These are phyloP conservation scores for Smutsia temminckii DNA, from an alignment of 2,797 vertebrate genomes.

Conservation along the genomic window DNA sequence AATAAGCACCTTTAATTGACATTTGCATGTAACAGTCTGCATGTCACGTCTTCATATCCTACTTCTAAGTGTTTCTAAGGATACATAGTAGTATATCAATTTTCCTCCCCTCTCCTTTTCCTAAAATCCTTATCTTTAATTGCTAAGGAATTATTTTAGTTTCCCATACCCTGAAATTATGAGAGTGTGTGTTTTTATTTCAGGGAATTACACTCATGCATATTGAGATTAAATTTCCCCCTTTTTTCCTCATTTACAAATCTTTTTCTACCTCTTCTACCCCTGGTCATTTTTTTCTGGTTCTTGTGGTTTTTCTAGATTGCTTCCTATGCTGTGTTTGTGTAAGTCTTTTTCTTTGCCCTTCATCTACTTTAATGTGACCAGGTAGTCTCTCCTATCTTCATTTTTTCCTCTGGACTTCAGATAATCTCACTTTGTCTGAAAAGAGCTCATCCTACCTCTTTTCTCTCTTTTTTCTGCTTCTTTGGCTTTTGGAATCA, in stretches of 20 bases:
- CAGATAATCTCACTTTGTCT: neutral
- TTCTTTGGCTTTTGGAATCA: slow-evolving; percentile 20
- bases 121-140: neutral
- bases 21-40: neutral
- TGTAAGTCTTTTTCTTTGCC: neutral
- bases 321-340: neutral
- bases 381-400: neutral
- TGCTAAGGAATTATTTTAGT: neutral
- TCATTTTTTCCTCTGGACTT: neutral
- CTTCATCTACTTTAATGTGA: neutral
- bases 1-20: neutral
- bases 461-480: neutral
- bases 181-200: neutral
- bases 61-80: neutral
- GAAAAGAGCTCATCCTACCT: neutral
- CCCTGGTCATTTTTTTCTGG: neutral
- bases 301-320: neutral
- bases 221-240: neutral
- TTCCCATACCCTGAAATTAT: neutral
- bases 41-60: neutral
- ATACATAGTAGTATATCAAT: neutral
- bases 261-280: neutral
- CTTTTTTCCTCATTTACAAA: neutral
- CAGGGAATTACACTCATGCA: neutral
- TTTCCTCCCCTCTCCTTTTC: neutral